These are phyloP conservation scores for Synchiropus splendidus DNA, from an alignment of 2,113 vertebrate genomes.

Conservation along the genomic window DNA sequence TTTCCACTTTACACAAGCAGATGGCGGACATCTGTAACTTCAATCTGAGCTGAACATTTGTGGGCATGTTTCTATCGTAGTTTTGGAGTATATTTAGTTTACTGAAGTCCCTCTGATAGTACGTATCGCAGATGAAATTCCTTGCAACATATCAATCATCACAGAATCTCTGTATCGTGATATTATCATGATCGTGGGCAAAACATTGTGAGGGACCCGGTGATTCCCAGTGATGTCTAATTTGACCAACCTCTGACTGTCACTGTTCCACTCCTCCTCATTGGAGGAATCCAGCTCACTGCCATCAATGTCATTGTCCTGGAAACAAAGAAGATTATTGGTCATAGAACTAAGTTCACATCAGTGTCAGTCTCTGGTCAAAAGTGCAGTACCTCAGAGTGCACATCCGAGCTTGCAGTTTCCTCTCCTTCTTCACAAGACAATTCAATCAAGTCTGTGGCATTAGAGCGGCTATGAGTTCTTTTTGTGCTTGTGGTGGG, in stretches of 20 bases:
- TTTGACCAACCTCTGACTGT: conserved; percentile 75
- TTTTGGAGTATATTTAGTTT: too few species aligned
- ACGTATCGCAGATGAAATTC: too few species aligned
- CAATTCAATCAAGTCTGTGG: conserved; percentile 61
- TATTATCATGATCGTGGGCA: too few species aligned
- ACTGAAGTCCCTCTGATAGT: too few species aligned
- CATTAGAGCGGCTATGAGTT: conserved; percentile 55
- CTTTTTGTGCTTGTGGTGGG: conserved; percentile 41
- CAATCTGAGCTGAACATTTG: too few species aligned
- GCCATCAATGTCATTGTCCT: conserved; percentile 78
- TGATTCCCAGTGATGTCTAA: too few species aligned
- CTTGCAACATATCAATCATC: too few species aligned
- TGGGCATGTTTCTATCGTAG: too few species aligned
- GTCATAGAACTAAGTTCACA: neutral
- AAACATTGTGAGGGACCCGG: too few species aligned
- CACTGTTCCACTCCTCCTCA: conserved; percentile 88
- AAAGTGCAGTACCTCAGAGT: conserved; percentile 19
- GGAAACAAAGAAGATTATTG: conserved; percentile 8
- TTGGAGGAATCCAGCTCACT: conserved; percentile 77
- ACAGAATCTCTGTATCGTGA: too few species aligned
- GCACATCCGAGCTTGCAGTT: conserved; percentile 67
- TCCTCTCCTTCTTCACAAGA: conserved; percentile 84
- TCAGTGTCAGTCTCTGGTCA: neutral
- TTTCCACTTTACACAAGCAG: too few species aligned
- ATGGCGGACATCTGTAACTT: too few species aligned